Base-by-base conservation (phyloP, 2,888 invertebrate genomes). In the Trichogramma evanescens region DNA sequence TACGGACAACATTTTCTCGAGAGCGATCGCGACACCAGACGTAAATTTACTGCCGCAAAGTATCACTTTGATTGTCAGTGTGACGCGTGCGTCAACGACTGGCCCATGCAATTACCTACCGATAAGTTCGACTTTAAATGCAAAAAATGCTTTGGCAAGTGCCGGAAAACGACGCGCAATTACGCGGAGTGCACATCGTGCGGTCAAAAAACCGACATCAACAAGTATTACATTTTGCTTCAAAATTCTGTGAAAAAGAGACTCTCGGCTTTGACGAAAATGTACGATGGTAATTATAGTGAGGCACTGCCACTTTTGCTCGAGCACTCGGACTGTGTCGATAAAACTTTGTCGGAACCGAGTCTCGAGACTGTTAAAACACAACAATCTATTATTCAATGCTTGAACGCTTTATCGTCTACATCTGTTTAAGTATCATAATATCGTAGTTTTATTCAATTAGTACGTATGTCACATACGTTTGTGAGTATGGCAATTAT, bases 1-100 rank as follows among this genome's bases (percentile, higher is more conserved):
- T 81, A 81, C 58, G 81, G 81, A 9, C 79, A 78, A 7, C 75
- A 78, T 52, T 81, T 77, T 65, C 71, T 80, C 4, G 74, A 66
- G 5, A 73, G 72, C 26, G 52, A 67, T 2, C 67, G 67, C 58
- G 59, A 69, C 5, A 68, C 74, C 44, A 73, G 81, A 44, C 74
- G 72, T 50, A 68, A 72, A 44, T 66, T 70, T 52, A 70, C 81
- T 13, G 64, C 69, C 50, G 70, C 70, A 39, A 80, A 80, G 62
- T 81, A 81, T 67, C 72, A 75, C 63, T 81, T 81, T 63, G 54
- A 69, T 1, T 81, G 81, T 57, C 60, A 60, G 8, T 81, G 81
- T 63, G 69, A 71, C 9, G 75, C 81, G 3, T 81, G 81, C 64
- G 53, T 58, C 6, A 68, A 68, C n/a, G 69, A 78, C 55, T 81